phyloP scores from a whole-genome alignment of 1,140 invertebrate genomes.

The Hetaerina americana region DNA sequence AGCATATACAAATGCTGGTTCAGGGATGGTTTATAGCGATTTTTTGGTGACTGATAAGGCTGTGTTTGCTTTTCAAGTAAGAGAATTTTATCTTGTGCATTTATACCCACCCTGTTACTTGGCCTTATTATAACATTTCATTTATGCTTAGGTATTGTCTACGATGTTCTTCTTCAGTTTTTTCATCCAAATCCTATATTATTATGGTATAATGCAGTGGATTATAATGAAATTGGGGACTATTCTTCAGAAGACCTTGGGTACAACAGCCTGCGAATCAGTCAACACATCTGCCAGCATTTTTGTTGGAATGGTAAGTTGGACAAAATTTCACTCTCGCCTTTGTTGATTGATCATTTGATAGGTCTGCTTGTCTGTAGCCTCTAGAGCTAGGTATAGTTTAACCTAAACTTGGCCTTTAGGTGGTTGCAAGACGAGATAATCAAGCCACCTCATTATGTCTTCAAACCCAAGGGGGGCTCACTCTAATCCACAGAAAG shows the following conservation, averaged over 20 bases:
- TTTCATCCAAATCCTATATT: conserved; percentile 74
- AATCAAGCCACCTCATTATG: no score
- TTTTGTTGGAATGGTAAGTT: conserved; percentile 71
- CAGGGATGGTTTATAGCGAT: conserved; percentile 74
- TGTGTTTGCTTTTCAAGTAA: conserved; percentile 72
- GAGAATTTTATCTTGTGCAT: no score
- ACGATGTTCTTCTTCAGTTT: conserved; percentile 89
- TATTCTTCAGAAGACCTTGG: conserved; percentile 54
- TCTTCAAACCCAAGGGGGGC: no score
- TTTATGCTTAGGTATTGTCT: conserved; percentile 48
- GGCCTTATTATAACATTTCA: conserved; percentile 8
- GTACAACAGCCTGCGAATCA: conserved; percentile 84
- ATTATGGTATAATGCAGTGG: conserved; percentile 75
- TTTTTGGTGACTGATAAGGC: conserved; percentile 38
- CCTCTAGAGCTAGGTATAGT: no score
- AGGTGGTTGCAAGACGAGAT: no score
- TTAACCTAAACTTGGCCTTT: no score
- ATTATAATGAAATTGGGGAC: conserved; percentile 72
- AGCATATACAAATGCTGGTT: conserved; percentile 58
- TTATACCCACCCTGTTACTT: no score
- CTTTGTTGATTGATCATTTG: no score
- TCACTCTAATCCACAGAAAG: no score
- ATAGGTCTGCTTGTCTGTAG: no score
- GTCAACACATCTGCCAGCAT: conserved; percentile 81
- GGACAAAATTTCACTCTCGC: no score